Evolutionary conservation across 2,888 invertebrate genomes (phyloP).

Genomic region (Drosophila ochracea): DNA sequence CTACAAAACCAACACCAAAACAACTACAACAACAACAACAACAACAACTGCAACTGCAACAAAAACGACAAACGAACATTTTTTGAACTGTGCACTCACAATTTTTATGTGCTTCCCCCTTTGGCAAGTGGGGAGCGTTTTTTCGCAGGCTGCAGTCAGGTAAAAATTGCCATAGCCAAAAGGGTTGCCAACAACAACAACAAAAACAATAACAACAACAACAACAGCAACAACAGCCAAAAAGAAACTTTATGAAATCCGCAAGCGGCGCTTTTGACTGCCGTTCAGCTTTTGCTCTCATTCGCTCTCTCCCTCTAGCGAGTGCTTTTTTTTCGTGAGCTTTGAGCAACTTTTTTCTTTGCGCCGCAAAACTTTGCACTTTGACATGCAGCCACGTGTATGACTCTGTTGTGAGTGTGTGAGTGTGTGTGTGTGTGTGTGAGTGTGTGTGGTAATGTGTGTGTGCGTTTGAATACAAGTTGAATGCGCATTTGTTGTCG

Average conservation of each 20-base stretch:
- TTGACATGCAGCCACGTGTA: slow-evolving; percentile 78
- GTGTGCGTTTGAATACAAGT: slow-evolving; percentile 20
- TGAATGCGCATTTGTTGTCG: slow-evolving; percentile 52
- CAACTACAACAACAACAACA: slow-evolving; percentile 1
- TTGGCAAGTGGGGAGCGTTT: slow-evolving; percentile 44
- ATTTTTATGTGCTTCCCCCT: slow-evolving; percentile 26
- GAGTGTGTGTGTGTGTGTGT: slow-evolving; percentile 24
- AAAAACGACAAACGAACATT: slow-evolving; percentile 24
- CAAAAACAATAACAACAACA: slow-evolving; percentile 39
- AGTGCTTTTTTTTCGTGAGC: slow-evolving; percentile 47
- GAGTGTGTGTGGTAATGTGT: slow-evolving; percentile 21
- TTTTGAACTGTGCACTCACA: slow-evolving; percentile 32
- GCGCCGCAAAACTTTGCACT: slow-evolving; percentile 73
- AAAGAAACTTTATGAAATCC: slow-evolving; percentile 65
- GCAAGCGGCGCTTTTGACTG: slow-evolving; percentile 72
- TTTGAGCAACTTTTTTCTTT: slow-evolving; percentile 66
- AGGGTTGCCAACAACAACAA: slow-evolving; percentile 65
- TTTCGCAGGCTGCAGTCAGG: slow-evolving; percentile 47
- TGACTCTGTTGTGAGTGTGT: slow-evolving; percentile 34
- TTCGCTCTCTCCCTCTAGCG: not conserved
- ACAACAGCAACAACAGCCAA: slow-evolving; percentile 32
- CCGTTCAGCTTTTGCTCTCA: slow-evolving; percentile 21
- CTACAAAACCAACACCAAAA: not conserved
- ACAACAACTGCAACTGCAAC: not conserved
- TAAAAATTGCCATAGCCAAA: slow-evolving; percentile 61